Evolutionary conservation across 2,888 invertebrate species (phyloP).

Genomic region (Nomada goodeniana): DNA sequence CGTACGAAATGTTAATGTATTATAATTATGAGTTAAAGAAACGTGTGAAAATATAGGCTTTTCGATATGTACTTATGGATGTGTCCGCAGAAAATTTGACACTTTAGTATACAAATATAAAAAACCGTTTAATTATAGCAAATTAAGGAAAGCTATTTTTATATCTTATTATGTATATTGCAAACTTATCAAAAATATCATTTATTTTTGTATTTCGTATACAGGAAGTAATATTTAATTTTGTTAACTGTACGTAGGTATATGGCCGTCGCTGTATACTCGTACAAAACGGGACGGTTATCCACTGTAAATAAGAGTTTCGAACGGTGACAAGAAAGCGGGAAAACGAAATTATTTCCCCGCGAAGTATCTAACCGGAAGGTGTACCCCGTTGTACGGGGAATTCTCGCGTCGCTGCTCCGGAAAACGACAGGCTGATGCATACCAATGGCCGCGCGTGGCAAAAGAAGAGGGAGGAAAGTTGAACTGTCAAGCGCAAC

Average conservation of each 20-base stretch:
- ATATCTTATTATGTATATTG: background rate
- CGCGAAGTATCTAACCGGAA: background rate
- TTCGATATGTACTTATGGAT: too few relatives aligned
- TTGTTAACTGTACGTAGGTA: background rate
- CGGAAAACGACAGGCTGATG: conserved; percentile 24
- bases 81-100: too few relatives aligned
- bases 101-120: too few relatives aligned
- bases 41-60: too few relatives aligned
- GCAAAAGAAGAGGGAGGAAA: conserved; percentile 11
- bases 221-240: background rate
- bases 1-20: too few relatives aligned
- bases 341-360: background rate
- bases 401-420: conserved; percentile 8
- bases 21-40: too few relatives aligned
- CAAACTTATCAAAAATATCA: background rate
- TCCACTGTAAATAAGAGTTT: too few relatives aligned
- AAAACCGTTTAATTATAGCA: background rate
- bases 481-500: conserved; percentile 17
- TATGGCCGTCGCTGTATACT: background rate
- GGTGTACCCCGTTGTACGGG: conserved; percentile 1
- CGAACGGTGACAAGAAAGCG: too few relatives aligned
- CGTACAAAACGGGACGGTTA: too few relatives aligned
- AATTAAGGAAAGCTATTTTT: conserved; percentile 4
- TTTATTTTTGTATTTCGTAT: background rate
- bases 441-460: background rate